Percentiles rank a stretch among this genome's conserved stretches.
Conservation (phyloP, 2,888 invertebrate genomes). For the Entomobrya proxima region DNA sequence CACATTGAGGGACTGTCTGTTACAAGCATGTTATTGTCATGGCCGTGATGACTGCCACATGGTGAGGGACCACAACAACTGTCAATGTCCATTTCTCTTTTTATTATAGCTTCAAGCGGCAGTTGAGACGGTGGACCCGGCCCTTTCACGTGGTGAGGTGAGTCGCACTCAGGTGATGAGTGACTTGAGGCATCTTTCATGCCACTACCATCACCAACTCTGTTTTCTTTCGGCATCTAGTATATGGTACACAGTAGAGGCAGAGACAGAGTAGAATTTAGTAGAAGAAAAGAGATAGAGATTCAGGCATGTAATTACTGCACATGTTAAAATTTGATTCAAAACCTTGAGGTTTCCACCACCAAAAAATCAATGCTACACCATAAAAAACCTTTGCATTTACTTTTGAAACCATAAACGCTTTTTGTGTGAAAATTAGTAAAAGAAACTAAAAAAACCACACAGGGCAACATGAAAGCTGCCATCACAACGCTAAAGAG, state of each 20-base stretch:
- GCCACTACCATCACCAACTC: slow-evolving; percentile 62
- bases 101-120: slow-evolving; percentile 49
- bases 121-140: slow-evolving; percentile 38
- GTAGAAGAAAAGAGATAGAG: slow-evolving; percentile 22
- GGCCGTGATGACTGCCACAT: slow-evolving; percentile 49
- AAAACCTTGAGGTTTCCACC: slow-evolving; percentile 25
- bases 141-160: slow-evolving; percentile 54
- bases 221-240: slow-evolving; percentile 75
- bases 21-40: slow-evolving; percentile 55
- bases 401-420: not conserved
- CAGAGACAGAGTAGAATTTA: slow-evolving; percentile 26
- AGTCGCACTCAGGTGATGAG: slow-evolving; percentile 55
- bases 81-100: slow-evolving; percentile 66
- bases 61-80: slow-evolving; percentile 60
- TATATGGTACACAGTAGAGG: slow-evolving; percentile 14
- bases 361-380: slow-evolving; percentile 24
- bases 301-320: slow-evolving; percentile 29
- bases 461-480: not conserved
- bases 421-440: slow-evolving; percentile 11
- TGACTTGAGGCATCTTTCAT: slow-evolving; percentile 50
- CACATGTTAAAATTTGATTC: not conserved
- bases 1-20: slow-evolving; percentile 54
- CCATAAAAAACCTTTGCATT: too few species aligned
- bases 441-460: not conserved
- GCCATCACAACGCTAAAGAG: too few species aligned